phyloP scores from a whole-genome alignment of 64 coral and sea anemone species.

The Cladopsammia gracilis region DNA sequence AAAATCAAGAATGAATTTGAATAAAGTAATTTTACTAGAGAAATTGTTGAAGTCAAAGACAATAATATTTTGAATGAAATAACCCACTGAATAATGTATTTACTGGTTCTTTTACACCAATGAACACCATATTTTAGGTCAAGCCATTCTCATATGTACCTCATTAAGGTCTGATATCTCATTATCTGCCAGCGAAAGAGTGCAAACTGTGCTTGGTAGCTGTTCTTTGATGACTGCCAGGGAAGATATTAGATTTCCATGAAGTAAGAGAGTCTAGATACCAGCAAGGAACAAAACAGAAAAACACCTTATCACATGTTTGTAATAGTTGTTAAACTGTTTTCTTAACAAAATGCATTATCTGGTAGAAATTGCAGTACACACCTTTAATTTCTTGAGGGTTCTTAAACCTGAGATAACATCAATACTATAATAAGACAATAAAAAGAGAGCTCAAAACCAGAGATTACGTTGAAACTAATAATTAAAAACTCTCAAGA shows the following conservation, averaged over 20 bases:
- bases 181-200: slow-evolving; percentile 91
- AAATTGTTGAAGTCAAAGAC: too few species aligned
- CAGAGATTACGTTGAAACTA: too few species aligned
- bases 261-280: slow-evolving; percentile 82
- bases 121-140: too few species aligned
- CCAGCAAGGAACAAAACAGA: not conserved
- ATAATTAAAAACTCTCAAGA: not conserved
- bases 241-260: slow-evolving; percentile 91
- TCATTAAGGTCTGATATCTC: slow-evolving; percentile 94
- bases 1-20: too few species aligned
- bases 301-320: not conserved
- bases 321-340: not conserved
- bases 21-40: too few species aligned
- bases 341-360: too few species aligned
- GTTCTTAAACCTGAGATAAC: slow-evolving; percentile 51
- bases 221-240: slow-evolving; percentile 61
- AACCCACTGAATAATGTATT: too few species aligned
- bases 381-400: slow-evolving; percentile 76
- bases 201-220: slow-evolving; percentile 60
- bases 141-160: slow-evolving; percentile 50
- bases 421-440: slow-evolving; percentile 59
- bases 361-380: not conserved
- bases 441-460: too few species aligned
- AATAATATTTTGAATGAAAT: too few species aligned
- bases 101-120: too few species aligned